These are phyloP conservation scores for Crotalus helleri DNA, from an alignment of 2,113 vertebrate species.

Conservation along the genomic window DNA sequence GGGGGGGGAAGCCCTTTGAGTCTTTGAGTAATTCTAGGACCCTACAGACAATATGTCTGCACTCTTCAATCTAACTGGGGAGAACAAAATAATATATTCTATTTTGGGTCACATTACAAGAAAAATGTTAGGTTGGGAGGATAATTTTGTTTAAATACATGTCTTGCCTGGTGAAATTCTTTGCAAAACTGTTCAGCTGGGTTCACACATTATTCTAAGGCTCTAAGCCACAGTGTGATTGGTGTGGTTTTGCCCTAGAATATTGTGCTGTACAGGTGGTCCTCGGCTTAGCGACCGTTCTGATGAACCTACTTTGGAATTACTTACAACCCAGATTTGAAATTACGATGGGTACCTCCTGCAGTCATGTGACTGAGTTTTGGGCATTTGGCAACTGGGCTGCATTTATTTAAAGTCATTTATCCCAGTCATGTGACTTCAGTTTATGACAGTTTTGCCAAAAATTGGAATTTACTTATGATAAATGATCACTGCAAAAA, in stretches of 20 bases:
- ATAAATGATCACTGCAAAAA: too few species aligned
- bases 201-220: neutral
- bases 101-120: neutral
- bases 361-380: too few species aligned
- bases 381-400: too few species aligned
- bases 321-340: too few species aligned
- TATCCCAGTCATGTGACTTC: too few species aligned
- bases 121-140: neutral
- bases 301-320: too few species aligned
- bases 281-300: too few species aligned
- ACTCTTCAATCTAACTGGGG: neutral
- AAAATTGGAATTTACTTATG: too few species aligned
- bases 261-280: too few species aligned
- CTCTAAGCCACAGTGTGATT: neutral
- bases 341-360: too few species aligned
- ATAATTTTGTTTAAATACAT: neutral
- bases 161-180: neutral
- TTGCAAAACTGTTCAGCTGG: neutral
- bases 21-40: neutral
- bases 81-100: neutral
- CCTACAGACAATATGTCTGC: neutral
- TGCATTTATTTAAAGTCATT: too few species aligned
- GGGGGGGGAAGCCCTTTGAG: neutral
- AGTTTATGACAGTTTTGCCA: too few species aligned
- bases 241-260: neutral